Evolutionary conservation across 2,797 vertebrate genomes (phyloP).

Genomic region (Danionella dracula): DNA sequence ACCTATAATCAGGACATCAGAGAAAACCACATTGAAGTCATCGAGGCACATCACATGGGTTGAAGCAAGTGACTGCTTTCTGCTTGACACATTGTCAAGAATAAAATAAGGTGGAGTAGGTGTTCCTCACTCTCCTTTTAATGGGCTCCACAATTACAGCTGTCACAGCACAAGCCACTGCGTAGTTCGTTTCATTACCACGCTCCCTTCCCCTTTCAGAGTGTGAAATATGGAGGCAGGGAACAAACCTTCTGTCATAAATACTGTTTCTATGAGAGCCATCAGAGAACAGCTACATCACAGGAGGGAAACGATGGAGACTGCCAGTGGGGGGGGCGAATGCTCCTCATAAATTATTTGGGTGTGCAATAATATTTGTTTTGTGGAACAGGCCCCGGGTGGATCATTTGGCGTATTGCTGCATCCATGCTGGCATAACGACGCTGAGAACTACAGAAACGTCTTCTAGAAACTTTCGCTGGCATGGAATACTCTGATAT

Average conservation of each 20-base stretch:
- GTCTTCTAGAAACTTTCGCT: background rate
- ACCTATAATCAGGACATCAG: constrained; percentile 72
- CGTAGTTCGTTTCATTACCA: constrained; percentile 50
- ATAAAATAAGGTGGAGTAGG: constrained; percentile 58
- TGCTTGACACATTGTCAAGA: constrained; percentile 35
- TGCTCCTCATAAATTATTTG: constrained; percentile 83
- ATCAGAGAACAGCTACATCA: constrained; percentile 57
- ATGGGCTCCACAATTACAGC: constrained; percentile 78
- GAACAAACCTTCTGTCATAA: constrained; percentile 71
- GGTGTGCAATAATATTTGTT: constrained; percentile 82
- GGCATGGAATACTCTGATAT: background rate
- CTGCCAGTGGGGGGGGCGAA: background rate
- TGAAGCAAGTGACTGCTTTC: constrained; percentile 51
- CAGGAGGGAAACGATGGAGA: constrained; percentile 29
- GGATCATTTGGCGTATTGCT: constrained; percentile 78
- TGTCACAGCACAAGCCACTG: constrained; percentile 70
- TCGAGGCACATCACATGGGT: constrained; percentile 58
- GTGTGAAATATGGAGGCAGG: constrained; percentile 63
- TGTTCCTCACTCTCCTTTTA: constrained; percentile 73
- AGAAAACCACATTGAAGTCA: constrained; percentile 53
- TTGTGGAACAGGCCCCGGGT: constrained; percentile 72
- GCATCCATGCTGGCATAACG: constrained; percentile 75
- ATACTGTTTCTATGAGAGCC: constrained; percentile 71
- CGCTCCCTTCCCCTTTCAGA: constrained; percentile 13
- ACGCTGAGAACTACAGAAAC: constrained; percentile 3